phyloP scores from a whole-genome alignment of 2,888 invertebrate genomes.

The Schizotus pectinicornis region DNA sequence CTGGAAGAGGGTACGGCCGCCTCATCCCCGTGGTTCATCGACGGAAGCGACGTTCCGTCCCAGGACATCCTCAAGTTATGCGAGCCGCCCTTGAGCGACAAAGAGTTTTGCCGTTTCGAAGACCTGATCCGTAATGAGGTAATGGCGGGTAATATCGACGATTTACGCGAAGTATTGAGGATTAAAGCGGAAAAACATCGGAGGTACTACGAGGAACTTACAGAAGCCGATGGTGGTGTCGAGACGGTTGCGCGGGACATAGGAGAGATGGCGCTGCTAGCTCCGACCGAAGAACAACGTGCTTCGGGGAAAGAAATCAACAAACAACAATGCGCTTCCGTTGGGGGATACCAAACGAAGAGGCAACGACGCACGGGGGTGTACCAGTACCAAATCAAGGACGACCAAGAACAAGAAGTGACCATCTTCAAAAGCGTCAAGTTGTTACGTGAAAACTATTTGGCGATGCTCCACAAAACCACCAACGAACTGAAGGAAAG shows the following conservation, averaged over 20 bases:
- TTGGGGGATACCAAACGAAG: constrained; percentile 25
- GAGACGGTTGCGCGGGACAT: not conserved
- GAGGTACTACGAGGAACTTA: constrained; percentile 46
- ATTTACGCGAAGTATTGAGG: constrained; percentile 44
- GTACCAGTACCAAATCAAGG: constrained; percentile 36
- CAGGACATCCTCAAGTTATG: not conserved
- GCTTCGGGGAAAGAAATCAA: constrained; percentile 3
- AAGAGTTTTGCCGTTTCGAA: constrained; percentile 2
- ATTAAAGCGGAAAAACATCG: constrained; percentile 51
- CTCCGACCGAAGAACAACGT: constrained; percentile 22
- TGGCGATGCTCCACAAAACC: constrained; percentile 50
- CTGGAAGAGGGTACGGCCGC: constrained; percentile 42
- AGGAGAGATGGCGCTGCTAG: constrained; percentile 40
- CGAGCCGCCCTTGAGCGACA: constrained; percentile 25
- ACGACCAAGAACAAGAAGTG: constrained; percentile 14
- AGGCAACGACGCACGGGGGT: constrained; percentile 53
- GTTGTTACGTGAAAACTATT: constrained; percentile 49
- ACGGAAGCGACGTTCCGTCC: constrained; percentile 35
- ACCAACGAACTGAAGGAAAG: constrained; percentile 31
- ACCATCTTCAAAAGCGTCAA: constrained; percentile 51
- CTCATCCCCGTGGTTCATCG: constrained; percentile 47
- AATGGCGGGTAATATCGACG: constrained; percentile 24
- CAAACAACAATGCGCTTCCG: constrained; percentile 31
- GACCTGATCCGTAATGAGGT: constrained; percentile 12
- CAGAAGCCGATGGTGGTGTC: constrained; percentile 29